Conservation (phyloP, 1,140 invertebrate species). For the Aphis gossypii region DNA sequence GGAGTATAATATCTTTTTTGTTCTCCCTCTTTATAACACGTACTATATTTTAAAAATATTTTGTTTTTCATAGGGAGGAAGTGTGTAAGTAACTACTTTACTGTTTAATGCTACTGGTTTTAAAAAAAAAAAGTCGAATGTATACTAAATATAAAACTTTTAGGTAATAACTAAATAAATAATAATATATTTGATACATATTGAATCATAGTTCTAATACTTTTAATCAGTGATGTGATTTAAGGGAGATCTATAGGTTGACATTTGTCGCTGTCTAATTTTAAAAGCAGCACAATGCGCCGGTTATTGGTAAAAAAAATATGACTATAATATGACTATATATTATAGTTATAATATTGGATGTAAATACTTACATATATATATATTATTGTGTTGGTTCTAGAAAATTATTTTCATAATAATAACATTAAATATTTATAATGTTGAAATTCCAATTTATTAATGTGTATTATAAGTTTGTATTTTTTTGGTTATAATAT, state of each 20-base stretch:
- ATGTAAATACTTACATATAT: background rate
- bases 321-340: too few species aligned
- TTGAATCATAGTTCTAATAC: background rate
- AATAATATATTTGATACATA: background rate
- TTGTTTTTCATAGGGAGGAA: background rate
- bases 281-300: background rate
- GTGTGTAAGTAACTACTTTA: background rate
- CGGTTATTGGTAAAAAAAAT: background rate
- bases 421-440: background rate
- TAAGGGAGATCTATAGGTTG: background rate
- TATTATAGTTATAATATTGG: background rate
- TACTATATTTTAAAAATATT: background rate
- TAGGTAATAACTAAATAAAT: background rate
- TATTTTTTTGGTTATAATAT: background rate
- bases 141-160: background rate
- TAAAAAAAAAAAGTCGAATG: too few species aligned
- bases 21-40: background rate
- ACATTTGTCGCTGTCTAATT: background rate
- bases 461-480: background rate
- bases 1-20: constrained; percentile 22
- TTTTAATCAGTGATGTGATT: background rate
- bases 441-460: background rate
- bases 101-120: background rate
- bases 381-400: background rate
- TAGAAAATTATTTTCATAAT: background rate